These are phyloP conservation scores for Notechis scutatus DNA, from an alignment of 2,113 vertebrate genomes.

Conservation along the genomic window DNA sequence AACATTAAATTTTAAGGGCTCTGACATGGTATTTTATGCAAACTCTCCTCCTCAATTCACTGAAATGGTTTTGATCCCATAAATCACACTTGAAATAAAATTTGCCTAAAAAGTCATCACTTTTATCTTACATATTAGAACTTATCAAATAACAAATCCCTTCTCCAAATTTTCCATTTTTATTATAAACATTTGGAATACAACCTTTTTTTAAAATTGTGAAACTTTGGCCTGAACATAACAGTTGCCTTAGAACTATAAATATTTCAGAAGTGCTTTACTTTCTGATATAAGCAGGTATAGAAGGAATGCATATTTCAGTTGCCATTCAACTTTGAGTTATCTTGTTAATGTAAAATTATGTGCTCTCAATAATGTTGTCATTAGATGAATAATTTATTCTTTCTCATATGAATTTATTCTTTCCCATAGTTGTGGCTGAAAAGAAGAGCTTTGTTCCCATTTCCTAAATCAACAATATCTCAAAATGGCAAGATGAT, in stretches of 20 bases:
- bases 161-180: neutral
- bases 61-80: neutral
- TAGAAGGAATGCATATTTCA: neutral
- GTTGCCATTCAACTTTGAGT: neutral
- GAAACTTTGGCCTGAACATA: neutral
- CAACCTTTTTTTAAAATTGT: neutral
- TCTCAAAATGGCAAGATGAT: neutral
- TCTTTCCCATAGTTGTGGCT: neutral
- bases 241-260: neutral
- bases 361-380: neutral
- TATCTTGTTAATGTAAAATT: neutral
- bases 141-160: neutral
- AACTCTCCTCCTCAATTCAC: conserved; percentile 34
- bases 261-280: neutral
- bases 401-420: neutral
- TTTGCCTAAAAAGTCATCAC: neutral
- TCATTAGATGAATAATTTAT: neutral
- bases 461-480: neutral
- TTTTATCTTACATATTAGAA: conserved; percentile 1
- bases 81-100: neutral
- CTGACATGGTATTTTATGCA: conserved; percentile 34
- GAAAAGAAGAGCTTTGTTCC: neutral
- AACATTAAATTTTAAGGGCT: conserved; percentile 56
- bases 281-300: neutral
- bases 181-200: neutral